Evolutionary conservation across 2,888 invertebrate genomes (phyloP), one percentile per base, ranked within the genome.

Genomic region (Drosophila anomalata): DNA sequence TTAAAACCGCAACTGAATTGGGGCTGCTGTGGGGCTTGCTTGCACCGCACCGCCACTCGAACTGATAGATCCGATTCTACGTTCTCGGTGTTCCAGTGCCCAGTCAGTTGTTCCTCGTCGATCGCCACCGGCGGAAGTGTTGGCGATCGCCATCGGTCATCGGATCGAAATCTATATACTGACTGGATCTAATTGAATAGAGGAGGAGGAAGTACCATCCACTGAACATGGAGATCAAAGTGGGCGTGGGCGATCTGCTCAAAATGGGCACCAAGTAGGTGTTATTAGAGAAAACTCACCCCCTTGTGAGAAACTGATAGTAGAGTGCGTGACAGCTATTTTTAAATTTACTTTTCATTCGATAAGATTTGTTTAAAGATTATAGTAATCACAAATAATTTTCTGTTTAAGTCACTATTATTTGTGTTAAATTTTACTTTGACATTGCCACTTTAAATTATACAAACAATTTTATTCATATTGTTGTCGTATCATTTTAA

Each of bases 261-360:
- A 83, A 54, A 51, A 48, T 88, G 52, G 72, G 73, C 31, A 56
- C 50, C 33, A 84, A 86, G 84, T 84, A 75, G 51, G 88, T 81
- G 6, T n/a, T 9, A 3, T 14, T 44, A 46, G 36, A 47, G 6
- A 17, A 14, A 12, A 26, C 7, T 36, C 2, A 14, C 6, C n/a
- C 36, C 14, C 7, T 14, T 14, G 7, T n/a, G 36, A n/a, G 14
- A n/a, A 36, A n/a, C 36, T 36, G 36, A 36, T 36, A 36, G 36
- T 36, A 36, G 36, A 36, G 14, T 36, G 36, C 36, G 36, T 36
- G 36, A 36, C 36, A 6, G n/a, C 36, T 36, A 36, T 36, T 36
- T 36, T 12, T n/a, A n/a, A 36, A 14, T 2, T 1, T 36, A 11
- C 20, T 4, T 20, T 42, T 4, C 41, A 17, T 2, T 42, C 41